Percentiles rank a stretch among this genome's conserved stretches.
phyloP scores from a whole-genome alignment of 2,113 vertebrate species.

The Phocoena phocoena region DNA sequence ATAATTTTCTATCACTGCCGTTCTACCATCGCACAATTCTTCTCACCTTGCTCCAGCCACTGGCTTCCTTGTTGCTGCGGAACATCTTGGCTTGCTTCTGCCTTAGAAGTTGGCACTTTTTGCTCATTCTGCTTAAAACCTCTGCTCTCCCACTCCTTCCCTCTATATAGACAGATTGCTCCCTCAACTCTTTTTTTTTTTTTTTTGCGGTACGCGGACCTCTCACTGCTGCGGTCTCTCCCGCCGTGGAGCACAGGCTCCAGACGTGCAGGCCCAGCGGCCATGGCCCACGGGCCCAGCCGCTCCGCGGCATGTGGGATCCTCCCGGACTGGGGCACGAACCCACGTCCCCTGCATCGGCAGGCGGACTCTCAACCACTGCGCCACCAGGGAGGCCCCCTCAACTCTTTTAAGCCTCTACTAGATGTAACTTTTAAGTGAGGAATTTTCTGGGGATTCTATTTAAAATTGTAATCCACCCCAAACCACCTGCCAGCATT shows the following conservation, averaged over 20 bases:
- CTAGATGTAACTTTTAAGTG: neutral
- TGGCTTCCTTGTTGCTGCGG: neutral
- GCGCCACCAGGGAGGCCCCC: no score
- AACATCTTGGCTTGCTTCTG: neutral
- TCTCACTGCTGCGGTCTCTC: no score
- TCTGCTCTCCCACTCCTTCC: neutral
- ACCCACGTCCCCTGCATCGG: no score
- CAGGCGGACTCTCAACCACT: no score
- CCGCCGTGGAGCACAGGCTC: no score
- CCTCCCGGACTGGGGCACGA: no score
- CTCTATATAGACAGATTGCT: neutral
- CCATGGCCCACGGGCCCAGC: no score
- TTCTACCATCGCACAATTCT: neutral
- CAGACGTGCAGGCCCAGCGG: accelerated
- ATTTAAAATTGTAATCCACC: neutral
- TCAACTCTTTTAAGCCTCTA: neutral
- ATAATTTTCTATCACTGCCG: neutral
- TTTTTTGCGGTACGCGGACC: no score
- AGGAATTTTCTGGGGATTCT: neutral
- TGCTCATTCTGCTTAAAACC: neutral
- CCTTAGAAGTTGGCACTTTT: neutral
- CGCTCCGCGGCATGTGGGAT: no score
- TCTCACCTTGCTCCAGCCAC: neutral
- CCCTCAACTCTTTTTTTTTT: neutral
- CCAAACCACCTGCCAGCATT: neutral